A percentile compares a stretch with the other conserved stretches of the same genome.
Conservation (phyloP, 2,888 invertebrate species). For the Euclidia mi region DNA sequence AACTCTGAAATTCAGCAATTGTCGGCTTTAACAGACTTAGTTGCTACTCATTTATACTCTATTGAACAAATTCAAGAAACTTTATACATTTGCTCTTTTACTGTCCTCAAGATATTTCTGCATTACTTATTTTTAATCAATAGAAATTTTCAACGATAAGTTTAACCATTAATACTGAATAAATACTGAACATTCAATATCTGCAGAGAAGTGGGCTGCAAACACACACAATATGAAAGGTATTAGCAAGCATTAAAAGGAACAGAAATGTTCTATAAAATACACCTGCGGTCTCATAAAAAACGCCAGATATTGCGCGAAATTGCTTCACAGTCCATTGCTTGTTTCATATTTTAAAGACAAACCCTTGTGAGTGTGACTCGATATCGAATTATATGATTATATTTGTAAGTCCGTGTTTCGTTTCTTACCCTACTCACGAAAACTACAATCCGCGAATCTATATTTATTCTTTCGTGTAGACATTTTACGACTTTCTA, state of each 20-base stretch:
- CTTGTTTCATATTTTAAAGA: conserved; percentile 64
- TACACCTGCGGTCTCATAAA: conserved; percentile 82
- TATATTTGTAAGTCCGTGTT: conserved; percentile 63
- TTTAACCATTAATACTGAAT: conserved; percentile 3
- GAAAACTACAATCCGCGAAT: conserved; percentile 61
- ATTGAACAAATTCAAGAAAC: neutral
- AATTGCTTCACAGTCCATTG: conserved; percentile 72
- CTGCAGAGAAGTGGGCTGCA: conserved; percentile 23
- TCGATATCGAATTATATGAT: conserved; percentile 65
- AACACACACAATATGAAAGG: conserved; percentile 66
- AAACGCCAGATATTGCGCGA: conserved; percentile 68
- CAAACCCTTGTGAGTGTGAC: conserved; percentile 51
- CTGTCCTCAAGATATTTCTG: too few species aligned
- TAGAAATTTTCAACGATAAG: neutral
- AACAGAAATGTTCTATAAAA: conserved; percentile 75
- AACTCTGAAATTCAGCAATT: conserved; percentile 28
- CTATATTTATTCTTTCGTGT: conserved; percentile 38
- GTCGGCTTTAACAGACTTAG: conserved; percentile 14
- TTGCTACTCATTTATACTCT: conserved; percentile 6
- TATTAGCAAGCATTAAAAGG: conserved; percentile 70
- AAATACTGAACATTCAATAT: conserved; percentile 17
- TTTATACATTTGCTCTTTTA: too few species aligned
- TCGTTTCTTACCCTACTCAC: conserved; percentile 69
- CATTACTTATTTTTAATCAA: too few species aligned
- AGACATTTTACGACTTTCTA: conserved; percentile 34